phyloP scores from a whole-genome alignment of 2,888 invertebrate species.

The Drosophila anceps region DNA sequence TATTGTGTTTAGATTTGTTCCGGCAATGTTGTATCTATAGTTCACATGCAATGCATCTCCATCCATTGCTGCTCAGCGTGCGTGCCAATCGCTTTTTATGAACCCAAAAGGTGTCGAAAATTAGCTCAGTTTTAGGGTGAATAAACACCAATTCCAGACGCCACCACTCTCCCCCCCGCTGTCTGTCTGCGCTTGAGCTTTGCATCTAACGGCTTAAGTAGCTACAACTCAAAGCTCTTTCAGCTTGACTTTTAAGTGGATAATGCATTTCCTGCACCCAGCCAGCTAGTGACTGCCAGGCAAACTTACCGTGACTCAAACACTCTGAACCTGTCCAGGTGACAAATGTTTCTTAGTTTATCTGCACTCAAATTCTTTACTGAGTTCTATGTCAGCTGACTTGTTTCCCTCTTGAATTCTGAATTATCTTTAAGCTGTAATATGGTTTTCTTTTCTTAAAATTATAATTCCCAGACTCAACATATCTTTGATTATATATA shows the following conservation, averaged over 20 bases:
- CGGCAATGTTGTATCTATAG: constrained; percentile 29
- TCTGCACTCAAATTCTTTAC: background rate
- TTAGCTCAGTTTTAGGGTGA: constrained; percentile 62
- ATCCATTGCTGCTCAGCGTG: constrained; percentile 29
- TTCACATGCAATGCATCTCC: constrained; percentile 44
- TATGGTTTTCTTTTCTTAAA: too few species aligned
- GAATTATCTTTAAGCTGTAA: background rate
- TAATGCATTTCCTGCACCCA: constrained; percentile 72
- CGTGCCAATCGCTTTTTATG: constrained; percentile 64
- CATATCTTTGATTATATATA: too few species aligned
- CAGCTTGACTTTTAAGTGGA: constrained; percentile 67
- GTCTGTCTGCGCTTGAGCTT: constrained; percentile 37
- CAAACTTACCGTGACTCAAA: constrained; percentile 50
- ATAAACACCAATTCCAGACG: constrained; percentile 19
- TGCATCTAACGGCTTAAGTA: constrained; percentile 55
- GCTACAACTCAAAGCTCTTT: constrained; percentile 53
- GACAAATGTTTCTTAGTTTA: constrained; percentile 10
- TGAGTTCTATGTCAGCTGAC: background rate
- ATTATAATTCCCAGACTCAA: too few species aligned
- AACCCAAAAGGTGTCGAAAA: constrained; percentile 64
- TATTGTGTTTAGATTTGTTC: constrained; percentile 34
- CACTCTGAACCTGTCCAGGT: constrained; percentile 39
- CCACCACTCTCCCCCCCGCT: background rate
- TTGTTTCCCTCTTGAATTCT: background rate
- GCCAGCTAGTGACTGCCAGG: constrained; percentile 37